phyloP scores from a whole-genome alignment of 2,797 vertebrate genomes.

The Limosa lapponica region DNA sequence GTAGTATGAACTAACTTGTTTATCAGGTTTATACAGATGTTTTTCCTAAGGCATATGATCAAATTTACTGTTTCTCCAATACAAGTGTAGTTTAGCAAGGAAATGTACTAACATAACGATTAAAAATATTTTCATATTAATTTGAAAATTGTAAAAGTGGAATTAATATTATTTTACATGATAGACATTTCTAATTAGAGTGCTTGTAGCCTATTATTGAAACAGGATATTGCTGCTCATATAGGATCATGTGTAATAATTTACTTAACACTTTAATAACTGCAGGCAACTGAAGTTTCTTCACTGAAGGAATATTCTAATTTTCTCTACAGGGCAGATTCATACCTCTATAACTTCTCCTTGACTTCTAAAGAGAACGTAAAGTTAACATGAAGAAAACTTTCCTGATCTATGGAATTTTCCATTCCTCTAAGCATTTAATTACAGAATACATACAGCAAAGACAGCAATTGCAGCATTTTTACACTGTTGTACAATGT shows the following conservation, averaged over 20 bases:
- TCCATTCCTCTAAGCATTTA: neutral
- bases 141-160: neutral
- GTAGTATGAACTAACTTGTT: neutral
- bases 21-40: neutral
- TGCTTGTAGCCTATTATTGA: neutral
- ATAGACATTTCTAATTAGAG: neutral
- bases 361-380: neutral
- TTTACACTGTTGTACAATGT: neutral
- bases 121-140: slow-evolving; percentile 9
- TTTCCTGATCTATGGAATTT: neutral
- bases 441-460: neutral
- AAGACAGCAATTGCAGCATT: neutral
- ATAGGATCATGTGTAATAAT: neutral
- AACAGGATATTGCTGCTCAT: neutral
- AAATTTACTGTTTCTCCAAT: neutral
- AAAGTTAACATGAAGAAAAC: neutral
- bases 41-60: neutral
- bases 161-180: neutral
- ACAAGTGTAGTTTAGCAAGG: neutral
- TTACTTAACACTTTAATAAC: neutral
- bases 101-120: neutral
- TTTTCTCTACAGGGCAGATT: neutral
- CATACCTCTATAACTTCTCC: neutral
- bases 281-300: neutral
- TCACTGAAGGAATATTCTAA: neutral